Base-by-base conservation (phyloP, 2,888 invertebrate genomes). In the Anoplius nigerrimus region DNA sequence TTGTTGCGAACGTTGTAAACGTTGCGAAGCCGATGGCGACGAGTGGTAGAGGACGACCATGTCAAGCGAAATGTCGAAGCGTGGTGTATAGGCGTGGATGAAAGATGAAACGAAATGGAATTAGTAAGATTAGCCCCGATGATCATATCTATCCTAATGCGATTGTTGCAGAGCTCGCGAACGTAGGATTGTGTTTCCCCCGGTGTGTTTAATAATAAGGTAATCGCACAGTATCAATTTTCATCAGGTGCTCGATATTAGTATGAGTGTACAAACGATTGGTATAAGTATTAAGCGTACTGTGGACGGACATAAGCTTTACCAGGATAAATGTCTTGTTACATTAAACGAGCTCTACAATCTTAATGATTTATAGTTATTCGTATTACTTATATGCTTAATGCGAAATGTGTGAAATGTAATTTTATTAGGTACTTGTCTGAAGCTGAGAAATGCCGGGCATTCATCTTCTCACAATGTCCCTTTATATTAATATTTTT, bases 71-170 rank as follows among this genome's bases (percentile, higher is more conserved):
- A 74, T 77, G 81, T 81, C 69, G 82, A 81, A 80, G 79, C 77
- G 65, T 68, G 78, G 67, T 34, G 34, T 57, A 65, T 67, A 59
- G 64, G 62, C 69, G 57, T 74, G 71, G n/a, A 80, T 82, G 79
- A 69, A 81, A 83, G 81, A 79, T 82, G 81, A 83, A 82, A 84
- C 76, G 75, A 81, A 71, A 78, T 61, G 71, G 75, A 57, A 82
- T 81, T 80, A 81, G 79, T 82, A 80, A 59, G 58, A 70, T 70
- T 76, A 69, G 67, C 68, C 34, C 51, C 34, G 34, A 13, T 34
- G 34, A 61, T 27, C n/a, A n/a, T 15, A 42, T 52, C 13, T 15
- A 42, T 52, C 13, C 18, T 42, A 52, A 48, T 22, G 16, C 6
- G 59, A 59, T 21, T 15, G n/a, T 42, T 56, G n/a, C 18, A 48